These are phyloP conservation scores for Crioceris asparagi DNA, from an alignment of 2,888 invertebrate genomes.

Conservation along the genomic window DNA sequence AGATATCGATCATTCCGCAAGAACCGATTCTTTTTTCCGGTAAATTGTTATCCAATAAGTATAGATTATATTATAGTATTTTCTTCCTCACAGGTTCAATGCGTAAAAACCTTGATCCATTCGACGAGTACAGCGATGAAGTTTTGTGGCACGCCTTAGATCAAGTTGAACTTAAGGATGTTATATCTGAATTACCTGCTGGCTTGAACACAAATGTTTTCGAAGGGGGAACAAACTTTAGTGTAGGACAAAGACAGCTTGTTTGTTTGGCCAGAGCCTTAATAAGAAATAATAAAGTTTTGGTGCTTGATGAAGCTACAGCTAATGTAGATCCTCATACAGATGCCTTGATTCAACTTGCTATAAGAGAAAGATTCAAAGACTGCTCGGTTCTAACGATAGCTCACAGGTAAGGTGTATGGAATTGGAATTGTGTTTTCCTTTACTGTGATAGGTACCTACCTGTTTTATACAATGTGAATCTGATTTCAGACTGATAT, in stretches of 20 bases:
- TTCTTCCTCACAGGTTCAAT: constrained; percentile 38
- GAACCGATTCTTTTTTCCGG: constrained; percentile 79
- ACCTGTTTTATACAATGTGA: too few relatives aligned
- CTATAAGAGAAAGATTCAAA: constrained; percentile 64
- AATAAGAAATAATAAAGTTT: constrained; percentile 37
- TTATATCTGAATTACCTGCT: constrained; percentile 50
- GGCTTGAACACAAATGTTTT: constrained; percentile 33
- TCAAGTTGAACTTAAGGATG: constrained; percentile 37
- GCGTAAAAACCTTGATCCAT: constrained; percentile 35
- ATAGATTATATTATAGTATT: too few relatives aligned
- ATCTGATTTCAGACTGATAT: too few relatives aligned
- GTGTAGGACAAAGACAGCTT: constrained; percentile 38
- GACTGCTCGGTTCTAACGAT: constrained; percentile 77
- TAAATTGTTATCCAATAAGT: constrained; percentile 8
- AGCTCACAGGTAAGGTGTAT: constrained; percentile 61
- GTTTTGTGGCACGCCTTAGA: constrained; percentile 28
- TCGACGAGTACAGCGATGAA: constrained; percentile 28
- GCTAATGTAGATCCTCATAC: constrained; percentile 76
- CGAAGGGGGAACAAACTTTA: constrained; percentile 50
- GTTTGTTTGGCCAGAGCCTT: constrained; percentile 59
- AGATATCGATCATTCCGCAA: constrained; percentile 77
- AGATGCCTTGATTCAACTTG: constrained; percentile 65
- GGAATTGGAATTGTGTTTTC: too few relatives aligned
- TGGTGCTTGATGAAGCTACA: constrained; percentile 60
- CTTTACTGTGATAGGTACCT: too few relatives aligned